Base-by-base conservation (phyloP, 2,113 vertebrate species). In the Oenanthe oenanthe region DNA sequence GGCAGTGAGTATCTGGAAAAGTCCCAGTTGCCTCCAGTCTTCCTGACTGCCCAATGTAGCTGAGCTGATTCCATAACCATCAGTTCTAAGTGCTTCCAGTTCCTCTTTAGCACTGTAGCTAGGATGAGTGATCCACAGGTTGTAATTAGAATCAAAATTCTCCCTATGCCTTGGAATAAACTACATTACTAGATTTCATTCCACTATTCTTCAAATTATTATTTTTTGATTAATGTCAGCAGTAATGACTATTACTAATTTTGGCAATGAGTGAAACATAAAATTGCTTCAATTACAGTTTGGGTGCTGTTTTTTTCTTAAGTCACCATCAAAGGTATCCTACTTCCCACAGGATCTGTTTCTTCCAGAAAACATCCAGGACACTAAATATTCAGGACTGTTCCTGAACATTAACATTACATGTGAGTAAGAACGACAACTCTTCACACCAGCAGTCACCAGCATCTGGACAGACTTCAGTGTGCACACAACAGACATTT, bases 111-210 rank as follows among this genome's bases (percentile, higher is more conserved):
- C 54, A 56, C n/a, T 32, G 50, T 10, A 88, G 45, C 28, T 19
- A 75, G n/a, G 18, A 54, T 1, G 1, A 88, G 20, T 36, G 53
- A 88, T 89, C 75, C 66, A 83, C 75, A 88, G 54, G 40, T 61
- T 77, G 71, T n/a, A 85, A 25, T 45, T 61, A 88, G n/a, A 95
- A 83, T 42, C 14, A 43, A 47, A 85, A 86, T 67, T 78, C 73
- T 71, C 62, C 65, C 47, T 42, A 4, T 67, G 47, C 26, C 56
- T 77, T 77, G 53, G 42, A 73, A 91, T 66, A 76, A 72, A 77
- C 77, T 80, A 58, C 29, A 40, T 70, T 83, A 84, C 84, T 50
- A 43, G 20, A 84, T 74, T 77, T 93, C 47, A 86, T 18, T 54
- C 12, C 20, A 80, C 9, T 7, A 31, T 50, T 83, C 54, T 53